Percentiles rank a stretch among this genome's conserved stretches.
These are phyloP conservation scores for Myotis pilosus DNA, from an alignment of 2,797 vertebrate genomes.

Conservation along the genomic window DNA sequence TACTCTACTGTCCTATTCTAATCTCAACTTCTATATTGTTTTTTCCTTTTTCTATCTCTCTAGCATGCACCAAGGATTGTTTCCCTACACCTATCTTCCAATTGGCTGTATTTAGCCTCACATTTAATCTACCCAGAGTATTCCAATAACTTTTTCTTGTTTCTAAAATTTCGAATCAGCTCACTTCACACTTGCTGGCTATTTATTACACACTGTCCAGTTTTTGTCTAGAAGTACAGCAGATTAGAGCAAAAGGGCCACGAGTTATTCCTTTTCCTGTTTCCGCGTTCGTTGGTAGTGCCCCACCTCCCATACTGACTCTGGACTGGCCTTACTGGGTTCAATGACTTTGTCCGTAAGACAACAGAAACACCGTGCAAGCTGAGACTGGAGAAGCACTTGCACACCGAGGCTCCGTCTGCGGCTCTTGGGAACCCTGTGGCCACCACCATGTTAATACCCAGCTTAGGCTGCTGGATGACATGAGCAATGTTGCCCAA, in stretches of 20 bases:
- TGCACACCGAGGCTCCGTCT: not conserved
- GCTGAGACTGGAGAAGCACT: not conserved
- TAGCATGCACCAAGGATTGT: not conserved
- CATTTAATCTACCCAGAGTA: not conserved
- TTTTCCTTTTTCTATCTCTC: not conserved
- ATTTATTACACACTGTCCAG: not conserved
- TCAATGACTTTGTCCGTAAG: not conserved
- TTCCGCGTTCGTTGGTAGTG: not conserved
- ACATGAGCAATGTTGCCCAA: not conserved
- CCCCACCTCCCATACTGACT: not conserved
- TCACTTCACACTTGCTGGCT: not conserved
- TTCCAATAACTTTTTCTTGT: not conserved
- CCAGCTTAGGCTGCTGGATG: not conserved
- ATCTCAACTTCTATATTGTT: not conserved
- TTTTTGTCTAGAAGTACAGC: not conserved
- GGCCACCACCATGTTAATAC: not conserved
- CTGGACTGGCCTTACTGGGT: not conserved
- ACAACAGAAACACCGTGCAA: not conserved
- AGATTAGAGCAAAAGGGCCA: not conserved
- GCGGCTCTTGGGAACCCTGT: not conserved
- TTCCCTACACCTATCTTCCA: not conserved
- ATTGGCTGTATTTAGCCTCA: not conserved
- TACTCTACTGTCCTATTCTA: not conserved
- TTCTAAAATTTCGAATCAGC: not conserved
- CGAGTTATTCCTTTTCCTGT: not conserved